Base-by-base conservation (phyloP, 1,140 invertebrate genomes). In the Notospermus geniculatus region DNA sequence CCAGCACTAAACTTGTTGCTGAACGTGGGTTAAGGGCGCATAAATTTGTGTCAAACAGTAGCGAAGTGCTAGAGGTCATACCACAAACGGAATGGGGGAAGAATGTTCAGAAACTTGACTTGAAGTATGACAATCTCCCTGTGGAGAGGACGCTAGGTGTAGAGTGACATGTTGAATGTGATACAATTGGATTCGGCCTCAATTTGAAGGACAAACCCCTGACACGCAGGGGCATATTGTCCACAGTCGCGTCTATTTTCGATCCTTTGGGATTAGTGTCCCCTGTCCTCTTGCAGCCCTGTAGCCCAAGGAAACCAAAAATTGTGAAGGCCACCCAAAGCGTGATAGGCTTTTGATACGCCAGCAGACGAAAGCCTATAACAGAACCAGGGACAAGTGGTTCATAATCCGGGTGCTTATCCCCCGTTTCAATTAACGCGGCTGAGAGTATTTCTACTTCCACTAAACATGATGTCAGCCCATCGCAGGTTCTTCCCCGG, bases 151-250 rank as follows among this genome's bases (percentile, higher is more conserved):
- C 46, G 4, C n/a, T 50, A n/a, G 46, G 54, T 7, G 5, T 55
- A 23, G 23, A 27, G n/a, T 55, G 54, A 23, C n/a, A 32, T 32
- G 23, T 55, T 7, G 54, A 55, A 19, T 28, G n/a, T 27, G 54
- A 55, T 32, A 19, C 4, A 5, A 28, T 55, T 11, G 27, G 17
- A 19, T 55, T 55, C 25, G 54, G 54, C 30, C 58, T 69, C n/a
- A 53, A 27, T 11, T 53, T 65, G 15, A 50, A 50, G n/a, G 25
- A 50, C n/a, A 50, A 50, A 27, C 46, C 46, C n/a, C n/a, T 50
- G 5, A 57, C 56, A 4, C 28, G 56, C 15, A 2, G 56, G n/a
- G 29, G 36, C 19, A 57, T 57, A 4, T 23, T 57, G 2, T 57
- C 56, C 4, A 57, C 28, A 5, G 56, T 57, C 4, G 39, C 30